These are phyloP conservation scores for Gryllus longicercus DNA, from an alignment of 2,888 invertebrate species.

Conservation along the genomic window DNA sequence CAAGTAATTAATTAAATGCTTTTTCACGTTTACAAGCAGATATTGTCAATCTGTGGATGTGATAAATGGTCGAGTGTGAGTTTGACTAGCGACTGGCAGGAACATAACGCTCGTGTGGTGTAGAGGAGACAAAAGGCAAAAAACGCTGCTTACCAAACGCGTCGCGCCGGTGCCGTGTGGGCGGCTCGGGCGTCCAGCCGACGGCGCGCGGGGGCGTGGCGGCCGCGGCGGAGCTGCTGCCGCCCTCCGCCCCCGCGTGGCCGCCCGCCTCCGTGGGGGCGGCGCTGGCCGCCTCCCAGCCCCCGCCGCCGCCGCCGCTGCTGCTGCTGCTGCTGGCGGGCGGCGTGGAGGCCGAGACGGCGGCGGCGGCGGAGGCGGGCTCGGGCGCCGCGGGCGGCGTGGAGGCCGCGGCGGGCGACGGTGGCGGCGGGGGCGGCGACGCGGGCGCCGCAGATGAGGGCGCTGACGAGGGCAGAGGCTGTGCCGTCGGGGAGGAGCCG, in stretches of 20 bases:
- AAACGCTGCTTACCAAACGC: slow-evolving; percentile 29
- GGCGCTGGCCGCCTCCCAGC: slow-evolving; percentile 18
- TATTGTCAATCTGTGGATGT: too few species aligned
- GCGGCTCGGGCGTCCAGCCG: slow-evolving; percentile 34
- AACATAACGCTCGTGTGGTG: too few species aligned
- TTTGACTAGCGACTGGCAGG: too few species aligned
- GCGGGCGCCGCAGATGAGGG: neutral
- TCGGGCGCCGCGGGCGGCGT: neutral
- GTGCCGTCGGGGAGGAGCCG: too few species aligned
- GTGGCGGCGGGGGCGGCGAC: neutral
- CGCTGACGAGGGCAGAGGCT: too few species aligned
- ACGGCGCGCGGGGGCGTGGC: neutral
- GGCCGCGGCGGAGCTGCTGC: neutral
- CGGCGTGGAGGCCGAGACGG: slow-evolving; percentile 12
- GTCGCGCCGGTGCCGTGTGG: slow-evolving; percentile 40
- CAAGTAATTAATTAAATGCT: too few species aligned
- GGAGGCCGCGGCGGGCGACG: neutral
- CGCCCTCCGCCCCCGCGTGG: too few species aligned
- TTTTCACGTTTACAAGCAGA: too few species aligned
- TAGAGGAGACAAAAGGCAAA: too few species aligned
- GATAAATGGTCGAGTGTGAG: too few species aligned
- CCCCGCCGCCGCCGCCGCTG: neutral
- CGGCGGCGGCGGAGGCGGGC: neutral
- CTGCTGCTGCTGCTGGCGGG: slow-evolving; percentile 21
- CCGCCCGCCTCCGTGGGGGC: neutral